phyloP scores from a whole-genome alignment of 2,888 invertebrate genomes.

The Patella depressa region DNA sequence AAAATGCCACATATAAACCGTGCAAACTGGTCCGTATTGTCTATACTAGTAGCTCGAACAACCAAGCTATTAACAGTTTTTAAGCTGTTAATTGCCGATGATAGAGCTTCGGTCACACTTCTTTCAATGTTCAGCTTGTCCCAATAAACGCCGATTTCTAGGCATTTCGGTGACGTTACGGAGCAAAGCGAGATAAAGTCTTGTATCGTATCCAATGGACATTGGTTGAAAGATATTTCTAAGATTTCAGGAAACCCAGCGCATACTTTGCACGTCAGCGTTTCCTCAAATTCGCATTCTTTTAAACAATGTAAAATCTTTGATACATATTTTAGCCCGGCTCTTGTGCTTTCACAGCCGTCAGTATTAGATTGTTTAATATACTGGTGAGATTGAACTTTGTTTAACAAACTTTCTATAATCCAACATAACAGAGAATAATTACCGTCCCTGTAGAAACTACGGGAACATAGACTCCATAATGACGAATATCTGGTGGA shows the following conservation, averaged over 20 bases:
- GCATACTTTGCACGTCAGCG: conserved; percentile 10
- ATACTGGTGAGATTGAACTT: background rate
- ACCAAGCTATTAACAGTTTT: conserved; percentile 28
- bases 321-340: conserved; percentile 25
- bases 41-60: conserved; percentile 36
- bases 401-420: background rate
- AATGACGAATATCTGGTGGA: background rate
- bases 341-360: background rate
- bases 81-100: conserved; percentile 33
- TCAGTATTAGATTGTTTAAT: background rate
- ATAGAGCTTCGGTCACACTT: conserved; percentile 14
- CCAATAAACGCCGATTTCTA: background rate
- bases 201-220: background rate
- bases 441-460: background rate
- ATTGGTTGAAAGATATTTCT: background rate
- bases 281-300: conserved; percentile 37
- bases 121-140: background rate
- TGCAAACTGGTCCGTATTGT: conserved; percentile 38
- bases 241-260: background rate
- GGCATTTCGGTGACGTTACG: background rate
- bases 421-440: background rate
- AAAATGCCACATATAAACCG: conserved; percentile 39
- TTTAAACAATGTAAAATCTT: conserved; percentile 36
- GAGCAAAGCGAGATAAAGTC: background rate
- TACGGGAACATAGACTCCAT: background rate